These are phyloP conservation scores for Coranthus polyacanthus DNA, from an alignment of 2,797 vertebrate genomes.

Conservation along the genomic window DNA sequence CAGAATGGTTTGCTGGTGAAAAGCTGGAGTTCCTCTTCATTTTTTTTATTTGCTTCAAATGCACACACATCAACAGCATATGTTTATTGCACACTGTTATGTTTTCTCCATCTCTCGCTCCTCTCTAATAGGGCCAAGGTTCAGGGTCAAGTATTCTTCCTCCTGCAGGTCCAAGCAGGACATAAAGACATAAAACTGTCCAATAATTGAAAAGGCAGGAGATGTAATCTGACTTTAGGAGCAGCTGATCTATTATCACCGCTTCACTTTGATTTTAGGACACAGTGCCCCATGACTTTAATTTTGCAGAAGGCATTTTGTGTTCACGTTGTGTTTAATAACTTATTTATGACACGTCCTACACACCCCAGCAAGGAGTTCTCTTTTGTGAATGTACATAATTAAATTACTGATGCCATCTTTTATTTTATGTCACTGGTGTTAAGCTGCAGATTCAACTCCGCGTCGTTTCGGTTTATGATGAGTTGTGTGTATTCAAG, in stretches of 20 bases:
- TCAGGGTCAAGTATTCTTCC: constrained; percentile 47
- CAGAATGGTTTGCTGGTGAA: no score
- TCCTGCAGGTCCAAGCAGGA: constrained; percentile 40
- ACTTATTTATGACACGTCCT: constrained; percentile 48
- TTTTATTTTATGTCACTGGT: constrained; percentile 13
- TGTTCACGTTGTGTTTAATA: constrained; percentile 32
- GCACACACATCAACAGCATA: constrained; percentile 23
- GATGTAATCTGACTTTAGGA: constrained; percentile 44
- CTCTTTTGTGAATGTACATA: constrained; percentile 29
- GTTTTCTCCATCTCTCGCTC: constrained; percentile 40
- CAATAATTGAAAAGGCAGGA: constrained; percentile 42
- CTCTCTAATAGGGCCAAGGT: constrained; percentile 45
- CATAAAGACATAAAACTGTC: constrained; percentile 43
- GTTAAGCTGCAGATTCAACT: neutral
- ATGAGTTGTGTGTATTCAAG: neutral
- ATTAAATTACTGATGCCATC: constrained; percentile 26
- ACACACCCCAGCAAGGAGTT: constrained; percentile 27
- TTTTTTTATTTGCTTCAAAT: constrained; percentile 9
- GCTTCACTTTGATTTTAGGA: constrained; percentile 42
- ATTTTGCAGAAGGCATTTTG: constrained; percentile 29
- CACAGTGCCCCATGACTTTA: constrained; percentile 1
- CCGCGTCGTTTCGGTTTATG: neutral
- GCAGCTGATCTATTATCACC: constrained; percentile 32
- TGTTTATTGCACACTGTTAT: constrained; percentile 17
- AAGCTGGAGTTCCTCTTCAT: neutral